These are phyloP conservation scores for Caracal caracal DNA, from an alignment of 2,113 vertebrate species.

Conservation along the genomic window DNA sequence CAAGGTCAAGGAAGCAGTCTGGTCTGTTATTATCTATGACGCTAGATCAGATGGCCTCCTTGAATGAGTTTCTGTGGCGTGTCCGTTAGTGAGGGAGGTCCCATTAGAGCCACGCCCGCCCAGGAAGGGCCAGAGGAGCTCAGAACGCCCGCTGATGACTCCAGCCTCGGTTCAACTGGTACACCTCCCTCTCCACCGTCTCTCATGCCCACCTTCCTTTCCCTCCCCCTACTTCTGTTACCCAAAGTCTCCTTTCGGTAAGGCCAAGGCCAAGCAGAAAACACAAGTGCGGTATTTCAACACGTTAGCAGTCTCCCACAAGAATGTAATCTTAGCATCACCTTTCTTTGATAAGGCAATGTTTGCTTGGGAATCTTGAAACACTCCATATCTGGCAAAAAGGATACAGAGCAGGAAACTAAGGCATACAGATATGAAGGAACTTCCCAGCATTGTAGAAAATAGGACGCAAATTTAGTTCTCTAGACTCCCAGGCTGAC, in stretches of 20 bases:
- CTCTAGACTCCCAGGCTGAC: neutral
- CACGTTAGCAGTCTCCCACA: neutral
- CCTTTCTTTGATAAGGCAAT: neutral
- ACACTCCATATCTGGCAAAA: neutral
- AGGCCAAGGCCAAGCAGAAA: neutral
- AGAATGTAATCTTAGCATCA: neutral
- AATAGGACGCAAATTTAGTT: neutral
- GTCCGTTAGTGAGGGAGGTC: neutral
- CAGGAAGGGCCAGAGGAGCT: neutral
- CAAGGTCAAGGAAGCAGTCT: neutral
- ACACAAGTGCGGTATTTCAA: neutral
- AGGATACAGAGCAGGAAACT: neutral
- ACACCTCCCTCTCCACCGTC: neutral
- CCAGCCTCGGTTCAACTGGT: neutral
- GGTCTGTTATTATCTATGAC: neutral
- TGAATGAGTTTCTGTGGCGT: neutral
- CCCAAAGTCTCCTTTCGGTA: neutral
- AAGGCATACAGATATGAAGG: neutral
- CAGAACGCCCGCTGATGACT: neutral
- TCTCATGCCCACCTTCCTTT: rapidly evolving
- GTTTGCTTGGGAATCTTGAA: conserved; percentile 36
- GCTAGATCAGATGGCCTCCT: neutral
- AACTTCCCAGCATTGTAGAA: neutral
- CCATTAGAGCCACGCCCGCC: neutral
- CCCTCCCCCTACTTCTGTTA: neutral